These are phyloP conservation scores for Apis cerana DNA, from an alignment of 1,140 invertebrate species.

Conservation along the genomic window DNA sequence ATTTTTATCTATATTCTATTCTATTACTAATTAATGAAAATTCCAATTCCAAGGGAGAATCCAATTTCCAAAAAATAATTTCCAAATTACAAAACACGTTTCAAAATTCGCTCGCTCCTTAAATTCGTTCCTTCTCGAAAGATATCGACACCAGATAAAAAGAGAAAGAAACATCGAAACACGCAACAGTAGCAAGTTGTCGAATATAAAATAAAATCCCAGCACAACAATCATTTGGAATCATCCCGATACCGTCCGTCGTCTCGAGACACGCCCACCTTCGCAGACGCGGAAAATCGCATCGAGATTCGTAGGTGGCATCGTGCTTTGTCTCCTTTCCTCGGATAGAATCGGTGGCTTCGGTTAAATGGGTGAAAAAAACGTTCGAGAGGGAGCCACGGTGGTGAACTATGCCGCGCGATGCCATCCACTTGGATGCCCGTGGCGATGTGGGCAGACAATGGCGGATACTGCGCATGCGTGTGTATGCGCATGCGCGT, in stretches of 20 bases:
- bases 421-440: constrained; percentile 21
- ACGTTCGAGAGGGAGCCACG: constrained; percentile 4
- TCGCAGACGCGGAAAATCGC: neutral
- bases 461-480: constrained; percentile 44
- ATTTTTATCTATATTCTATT: no score
- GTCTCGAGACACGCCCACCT: neutral
- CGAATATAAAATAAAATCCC: no score
- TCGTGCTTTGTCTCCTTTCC: constrained; percentile 21
- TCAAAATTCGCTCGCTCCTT: no score
- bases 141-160: no score
- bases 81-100: no score
- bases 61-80: no score
- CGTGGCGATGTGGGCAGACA: constrained; percentile 65
- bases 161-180: no score
- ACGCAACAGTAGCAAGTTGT: no score
- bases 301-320: constrained; percentile 34
- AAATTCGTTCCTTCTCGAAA: no score
- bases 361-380: constrained; percentile 68
- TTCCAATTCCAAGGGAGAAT: no score
- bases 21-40: no score
- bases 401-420: constrained; percentile 48
- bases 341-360: neutral
- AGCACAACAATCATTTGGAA: no score
- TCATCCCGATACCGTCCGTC: neutral
- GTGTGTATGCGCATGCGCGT: constrained; percentile 2